Evolutionary conservation across 2,113 vertebrate species (phyloP), one percentile per base, ranked within the genome.

Genomic region (Oncorhynchus keta): DNA sequence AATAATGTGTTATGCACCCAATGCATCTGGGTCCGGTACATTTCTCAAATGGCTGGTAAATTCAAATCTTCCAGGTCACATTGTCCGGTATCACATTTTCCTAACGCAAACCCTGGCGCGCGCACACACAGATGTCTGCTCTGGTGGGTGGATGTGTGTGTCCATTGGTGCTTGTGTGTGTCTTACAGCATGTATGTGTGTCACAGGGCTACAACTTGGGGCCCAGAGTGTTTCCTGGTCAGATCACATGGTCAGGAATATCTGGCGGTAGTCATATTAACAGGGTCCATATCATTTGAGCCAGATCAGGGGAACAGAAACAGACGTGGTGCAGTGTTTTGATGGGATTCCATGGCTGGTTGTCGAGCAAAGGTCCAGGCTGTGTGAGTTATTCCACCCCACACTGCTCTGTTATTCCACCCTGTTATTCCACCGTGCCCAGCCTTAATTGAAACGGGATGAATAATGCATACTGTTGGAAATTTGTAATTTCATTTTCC

Each of bases 401-500:
- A 35, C 35, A 7, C 35, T 35, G 35, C 35, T 35, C 35, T 7
- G 35, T 35, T 35, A 35, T 35, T 35, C 6, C 6, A 35, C 35
- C 1, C 35, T 35, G 35, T 35, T 35, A 35, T 35, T 35, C 82
- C 89, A 85, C 83, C 86, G 74, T 74, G 78, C 77, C 79, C 75
- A 68, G 77, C 65, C 81, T 81, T 89, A 91, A 91, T 90, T 91
- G 78, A 87, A 86, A 82, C 76, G 12, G 39, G 30, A 87, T 90
- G 86, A 92, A 90, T 91, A 90, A 90, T 91, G 82, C 86, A 91
- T 88, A 32, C 35, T 62, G 64, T 72, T 84, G 68, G 26, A 67
- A 79, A 81, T 74, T 84, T 74, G 22, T 49, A 35, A 22, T 74
- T 5, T 74, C 77, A 79, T 70, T 74, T 68, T 62, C 14, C 2